phyloP scores from a whole-genome alignment of 2,113 vertebrate species.

The Pangasianodon hypophthalmus region DNA sequence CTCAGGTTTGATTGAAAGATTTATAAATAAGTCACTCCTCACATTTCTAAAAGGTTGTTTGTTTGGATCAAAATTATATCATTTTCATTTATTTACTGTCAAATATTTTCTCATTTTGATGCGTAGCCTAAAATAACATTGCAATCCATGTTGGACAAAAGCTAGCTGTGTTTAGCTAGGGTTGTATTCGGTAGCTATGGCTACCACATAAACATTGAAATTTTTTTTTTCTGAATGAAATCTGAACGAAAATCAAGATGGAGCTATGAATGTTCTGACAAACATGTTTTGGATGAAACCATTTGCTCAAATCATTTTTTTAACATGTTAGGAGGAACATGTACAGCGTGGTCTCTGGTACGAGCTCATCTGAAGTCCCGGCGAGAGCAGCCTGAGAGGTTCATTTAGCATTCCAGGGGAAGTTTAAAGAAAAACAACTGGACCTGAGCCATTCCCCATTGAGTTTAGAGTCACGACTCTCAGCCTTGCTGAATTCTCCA shows the following conservation, averaged over 20 bases:
- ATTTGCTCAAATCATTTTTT: background rate
- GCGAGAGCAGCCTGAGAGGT: background rate
- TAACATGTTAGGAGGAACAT: background rate
- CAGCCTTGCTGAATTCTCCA: background rate
- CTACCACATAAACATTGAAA: background rate
- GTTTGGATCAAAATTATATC: background rate
- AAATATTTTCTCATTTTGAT: background rate
- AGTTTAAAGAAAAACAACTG: conserved; percentile 37
- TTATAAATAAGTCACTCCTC: background rate
- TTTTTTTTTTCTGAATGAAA: background rate
- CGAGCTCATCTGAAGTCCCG: background rate
- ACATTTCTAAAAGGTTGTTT: background rate
- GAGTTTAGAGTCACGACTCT: conserved; percentile 25
- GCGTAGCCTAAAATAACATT: background rate
- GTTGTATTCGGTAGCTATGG: background rate
- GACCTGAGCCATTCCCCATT: conserved; percentile 13
- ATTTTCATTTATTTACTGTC: background rate
- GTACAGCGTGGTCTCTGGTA: background rate
- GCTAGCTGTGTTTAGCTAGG: background rate
- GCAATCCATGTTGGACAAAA: background rate
- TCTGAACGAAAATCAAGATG: background rate
- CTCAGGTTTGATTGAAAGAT: background rate
- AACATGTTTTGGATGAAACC: background rate
- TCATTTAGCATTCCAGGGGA: conserved; percentile 24
- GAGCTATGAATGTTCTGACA: background rate